Conservation (phyloP, 2,888 invertebrate species). For the Cyaniris semiargus region DNA sequence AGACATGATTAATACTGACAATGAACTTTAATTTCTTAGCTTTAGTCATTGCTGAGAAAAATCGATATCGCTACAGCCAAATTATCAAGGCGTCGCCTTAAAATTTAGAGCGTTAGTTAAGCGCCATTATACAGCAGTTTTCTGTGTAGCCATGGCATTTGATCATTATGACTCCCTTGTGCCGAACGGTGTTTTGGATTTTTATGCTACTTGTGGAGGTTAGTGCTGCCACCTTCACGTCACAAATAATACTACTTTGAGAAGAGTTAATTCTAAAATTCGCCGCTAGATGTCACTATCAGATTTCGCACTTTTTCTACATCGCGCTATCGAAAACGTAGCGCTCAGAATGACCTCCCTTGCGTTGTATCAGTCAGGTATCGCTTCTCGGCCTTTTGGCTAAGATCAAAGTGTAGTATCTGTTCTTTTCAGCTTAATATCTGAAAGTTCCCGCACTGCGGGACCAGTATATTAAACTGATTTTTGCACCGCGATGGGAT, state of each 20-base stretch:
- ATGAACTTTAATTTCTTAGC: no score
- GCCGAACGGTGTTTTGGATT: background rate
- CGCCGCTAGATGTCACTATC: background rate
- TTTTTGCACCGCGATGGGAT: conserved; percentile 12
- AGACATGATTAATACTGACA: no score
- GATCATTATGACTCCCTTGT: no score
- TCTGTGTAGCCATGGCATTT: no score
- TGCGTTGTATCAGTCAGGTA: background rate
- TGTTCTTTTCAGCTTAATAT: conserved; percentile 29
- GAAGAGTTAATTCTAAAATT: background rate
- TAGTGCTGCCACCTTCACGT: background rate
- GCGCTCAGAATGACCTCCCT: background rate
- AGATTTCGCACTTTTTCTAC: background rate
- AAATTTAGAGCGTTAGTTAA: background rate
- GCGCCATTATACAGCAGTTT: background rate
- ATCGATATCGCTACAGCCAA: no score
- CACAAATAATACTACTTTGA: background rate
- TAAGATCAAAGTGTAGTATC: conserved; percentile 28
- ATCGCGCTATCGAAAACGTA: conserved; percentile 10
- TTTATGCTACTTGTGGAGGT: background rate
- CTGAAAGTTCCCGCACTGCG: conserved; percentile 19
- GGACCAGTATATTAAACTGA: conserved; percentile 7
- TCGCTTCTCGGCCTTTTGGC: conserved; percentile 28
- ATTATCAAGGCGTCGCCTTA: no score
- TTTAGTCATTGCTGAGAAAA: no score